These are phyloP conservation scores for Zoroaster sp. DNA, from an alignment of 53 echinoderm and acorn worm species.

Conservation along the genomic window DNA sequence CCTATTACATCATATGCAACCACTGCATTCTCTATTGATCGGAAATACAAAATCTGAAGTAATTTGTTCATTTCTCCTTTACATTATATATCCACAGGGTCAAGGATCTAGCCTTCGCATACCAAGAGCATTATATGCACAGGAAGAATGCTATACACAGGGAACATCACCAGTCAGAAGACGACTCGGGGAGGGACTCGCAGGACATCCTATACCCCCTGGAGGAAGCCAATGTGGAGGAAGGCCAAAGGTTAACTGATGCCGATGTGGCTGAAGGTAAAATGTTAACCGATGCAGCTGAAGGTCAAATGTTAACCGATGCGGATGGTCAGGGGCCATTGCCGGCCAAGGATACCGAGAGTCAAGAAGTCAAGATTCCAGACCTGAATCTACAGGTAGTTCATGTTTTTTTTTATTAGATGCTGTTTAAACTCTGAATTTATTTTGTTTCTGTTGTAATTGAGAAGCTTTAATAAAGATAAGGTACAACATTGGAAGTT, in stretches of 20 bases:
- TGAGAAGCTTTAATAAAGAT: no score
- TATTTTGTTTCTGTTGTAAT: no score
- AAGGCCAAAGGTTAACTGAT: not conserved
- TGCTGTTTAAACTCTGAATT: no score
- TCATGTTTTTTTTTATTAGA: no score
- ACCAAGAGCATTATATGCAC: conserved; percentile 40
- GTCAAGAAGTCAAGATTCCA: not conserved
- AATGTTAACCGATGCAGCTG: conserved; percentile 8
- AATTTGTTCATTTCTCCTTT: no score
- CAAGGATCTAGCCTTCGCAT: conserved; percentile 61
- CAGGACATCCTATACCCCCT: conserved; percentile 63
- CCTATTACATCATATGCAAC: no score
- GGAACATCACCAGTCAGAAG: conserved; percentile 2
- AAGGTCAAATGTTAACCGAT: conserved; percentile 17
- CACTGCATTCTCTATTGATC: no score
- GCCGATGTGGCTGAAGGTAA: not conserved
- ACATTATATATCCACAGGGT: no score
- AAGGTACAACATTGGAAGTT: no score
- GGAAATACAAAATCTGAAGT: no score
- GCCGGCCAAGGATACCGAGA: not conserved
- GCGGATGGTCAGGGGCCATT: not conserved
- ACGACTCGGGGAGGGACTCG: conserved; percentile 47
- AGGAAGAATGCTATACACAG: not conserved
- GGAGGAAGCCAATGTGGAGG: conserved; percentile 24
- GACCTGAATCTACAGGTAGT: not conserved